A percentile compares a stretch with the other conserved stretches of the same genome.
Evolutionary conservation across 2,888 invertebrate genomes (phyloP).

Genomic region (Athalia circularis): DNA sequence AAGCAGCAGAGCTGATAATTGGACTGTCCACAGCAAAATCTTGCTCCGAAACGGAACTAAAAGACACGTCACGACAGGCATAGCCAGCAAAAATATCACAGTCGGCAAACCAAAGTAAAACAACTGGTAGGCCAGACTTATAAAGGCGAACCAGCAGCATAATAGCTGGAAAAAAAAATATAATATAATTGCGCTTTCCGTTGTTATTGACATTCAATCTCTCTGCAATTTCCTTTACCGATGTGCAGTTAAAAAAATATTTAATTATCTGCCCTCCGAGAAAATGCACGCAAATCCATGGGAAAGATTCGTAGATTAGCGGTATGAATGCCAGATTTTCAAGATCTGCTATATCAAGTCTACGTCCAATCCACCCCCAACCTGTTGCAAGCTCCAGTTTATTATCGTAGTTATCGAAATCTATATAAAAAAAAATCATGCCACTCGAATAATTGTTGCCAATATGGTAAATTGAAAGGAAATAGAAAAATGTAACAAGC

Average conservation of each 20-base stretch:
- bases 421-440: constrained; percentile 59
- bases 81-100: constrained; percentile 75
- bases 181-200: background rate
- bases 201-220: background rate
- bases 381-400: constrained; percentile 77
- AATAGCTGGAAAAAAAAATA: constrained; percentile 68
- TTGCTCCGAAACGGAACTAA: constrained; percentile 75
- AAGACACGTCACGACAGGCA: constrained; percentile 78
- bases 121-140: constrained; percentile 75
- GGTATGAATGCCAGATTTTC: constrained; percentile 84
- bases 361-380: constrained; percentile 77
- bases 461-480: too few species aligned
- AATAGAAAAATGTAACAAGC: too few species aligned
- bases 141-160: constrained; percentile 77
- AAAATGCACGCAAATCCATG: constrained; percentile 78
- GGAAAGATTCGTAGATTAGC: constrained; percentile 75
- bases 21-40: constrained; percentile 77
- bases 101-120: constrained; percentile 75
- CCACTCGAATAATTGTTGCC: too few species aligned
- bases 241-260: constrained; percentile 53
- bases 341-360: constrained; percentile 81
- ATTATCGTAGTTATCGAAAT: constrained; percentile 72
- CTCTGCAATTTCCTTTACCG: constrained; percentile 55
- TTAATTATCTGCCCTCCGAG: constrained; percentile 75
- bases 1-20: constrained; percentile 74